Conservation (phyloP, 2,113 vertebrate species). For the Rhineura floridana region DNA sequence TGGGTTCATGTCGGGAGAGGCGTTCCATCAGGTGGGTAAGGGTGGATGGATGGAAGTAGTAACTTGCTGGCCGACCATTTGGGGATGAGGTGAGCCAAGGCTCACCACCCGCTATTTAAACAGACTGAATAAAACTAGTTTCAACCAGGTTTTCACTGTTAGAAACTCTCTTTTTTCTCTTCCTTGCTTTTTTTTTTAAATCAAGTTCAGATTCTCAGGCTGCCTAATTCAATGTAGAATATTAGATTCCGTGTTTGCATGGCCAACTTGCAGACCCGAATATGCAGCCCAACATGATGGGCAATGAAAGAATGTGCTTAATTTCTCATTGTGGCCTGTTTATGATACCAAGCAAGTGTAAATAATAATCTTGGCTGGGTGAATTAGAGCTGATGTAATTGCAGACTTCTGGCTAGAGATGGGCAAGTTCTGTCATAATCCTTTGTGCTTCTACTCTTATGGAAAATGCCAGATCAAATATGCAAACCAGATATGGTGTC, state of each 20-base stretch:
- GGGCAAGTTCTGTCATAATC: background rate
- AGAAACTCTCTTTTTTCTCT: background rate
- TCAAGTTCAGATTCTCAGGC: background rate
- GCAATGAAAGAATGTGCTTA: conserved; percentile 5
- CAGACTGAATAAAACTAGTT: background rate
- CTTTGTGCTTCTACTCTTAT: background rate
- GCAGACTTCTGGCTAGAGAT: background rate
- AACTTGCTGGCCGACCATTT: background rate
- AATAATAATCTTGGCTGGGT: background rate
- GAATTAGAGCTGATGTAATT: background rate
- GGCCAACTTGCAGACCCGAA: background rate
- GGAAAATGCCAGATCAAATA: background rate
- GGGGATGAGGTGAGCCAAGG: background rate
- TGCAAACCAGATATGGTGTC: background rate
- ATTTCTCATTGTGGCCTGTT: background rate
- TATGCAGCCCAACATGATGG: background rate
- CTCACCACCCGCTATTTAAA: background rate
- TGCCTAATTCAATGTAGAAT: background rate
- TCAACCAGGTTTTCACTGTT: background rate
- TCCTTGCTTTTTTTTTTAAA: background rate
- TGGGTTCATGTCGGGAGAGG: no score
- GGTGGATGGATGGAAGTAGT: background rate
- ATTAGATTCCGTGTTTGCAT: background rate
- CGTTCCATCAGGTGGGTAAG: background rate
- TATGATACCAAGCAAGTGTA: background rate